Conservation (phyloP, 2,113 vertebrate genomes). For the Brachypteracias leptosomus region DNA sequence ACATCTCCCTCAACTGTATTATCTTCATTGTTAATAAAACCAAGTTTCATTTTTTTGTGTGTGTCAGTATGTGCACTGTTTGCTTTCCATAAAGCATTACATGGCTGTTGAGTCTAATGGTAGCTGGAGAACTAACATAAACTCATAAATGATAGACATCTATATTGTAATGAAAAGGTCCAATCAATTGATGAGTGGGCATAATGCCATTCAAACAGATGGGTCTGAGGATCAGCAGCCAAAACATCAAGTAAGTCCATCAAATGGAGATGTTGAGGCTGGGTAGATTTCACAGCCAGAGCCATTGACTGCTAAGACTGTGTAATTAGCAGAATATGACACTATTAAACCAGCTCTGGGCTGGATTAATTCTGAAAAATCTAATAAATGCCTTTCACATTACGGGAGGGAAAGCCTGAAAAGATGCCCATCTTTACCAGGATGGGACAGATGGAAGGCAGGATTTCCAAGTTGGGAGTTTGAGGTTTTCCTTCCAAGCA, state of each 20-base stretch:
- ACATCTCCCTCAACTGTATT: background rate
- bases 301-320: background rate
- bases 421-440: background rate
- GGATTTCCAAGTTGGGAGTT: background rate
- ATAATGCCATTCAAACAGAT: conserved; percentile 56
- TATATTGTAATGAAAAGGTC: conserved; percentile 58
- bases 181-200: conserved; percentile 47
- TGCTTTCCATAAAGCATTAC: background rate
- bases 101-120: background rate
- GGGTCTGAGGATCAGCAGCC: conserved; percentile 42
- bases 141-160: conserved; percentile 38
- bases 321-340: conserved; percentile 59
- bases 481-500: background rate
- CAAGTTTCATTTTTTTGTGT: background rate
- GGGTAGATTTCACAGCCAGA: conserved; percentile 55
- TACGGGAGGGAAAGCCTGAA: background rate
- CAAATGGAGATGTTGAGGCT: conserved; percentile 52
- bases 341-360: conserved; percentile 33
- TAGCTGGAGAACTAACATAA: conserved; percentile 29
- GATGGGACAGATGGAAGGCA: background rate
- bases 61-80: background rate
- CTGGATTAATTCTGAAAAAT: conserved; percentile 52
- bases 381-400: conserved; percentile 7
- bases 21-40: background rate
- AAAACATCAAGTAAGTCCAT: conserved; percentile 48